Evolutionary conservation across 2,113 vertebrate genomes (phyloP).

Genomic region (Psophia crepitans): DNA sequence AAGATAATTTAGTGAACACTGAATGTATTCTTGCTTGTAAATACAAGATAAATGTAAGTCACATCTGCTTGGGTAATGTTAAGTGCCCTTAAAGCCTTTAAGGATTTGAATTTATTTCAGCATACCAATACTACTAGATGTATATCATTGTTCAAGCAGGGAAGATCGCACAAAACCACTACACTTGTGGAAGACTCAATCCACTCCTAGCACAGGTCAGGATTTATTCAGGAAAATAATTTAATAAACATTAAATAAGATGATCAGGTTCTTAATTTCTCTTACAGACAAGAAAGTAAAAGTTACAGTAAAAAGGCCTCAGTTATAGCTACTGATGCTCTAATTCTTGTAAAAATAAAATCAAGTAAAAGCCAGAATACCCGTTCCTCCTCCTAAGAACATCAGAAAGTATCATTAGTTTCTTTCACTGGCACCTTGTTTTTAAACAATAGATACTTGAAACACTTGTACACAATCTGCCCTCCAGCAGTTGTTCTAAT

Average conservation of each 20-base stretch:
- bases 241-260: neutral
- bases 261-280: neutral
- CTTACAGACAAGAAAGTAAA: neutral
- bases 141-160: neutral
- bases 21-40: neutral
- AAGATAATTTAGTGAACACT: neutral
- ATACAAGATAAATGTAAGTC: neutral
- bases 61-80: neutral
- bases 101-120: neutral
- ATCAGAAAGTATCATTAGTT: neutral
- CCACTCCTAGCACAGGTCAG: neutral
- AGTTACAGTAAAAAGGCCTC: neutral
- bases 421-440: neutral
- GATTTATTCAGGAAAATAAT: neutral
- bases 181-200: neutral
- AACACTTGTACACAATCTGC: neutral
- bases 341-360: neutral
- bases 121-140: neutral
- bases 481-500: neutral
- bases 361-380: neutral
- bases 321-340: neutral
- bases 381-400: neutral
- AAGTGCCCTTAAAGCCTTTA: neutral
- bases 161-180: neutral
- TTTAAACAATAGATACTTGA: neutral